Evolutionary conservation across 1,140 invertebrate genomes (phyloP), one percentile per base, ranked within the genome.

Genomic region (Temnothorax nylanderi): DNA sequence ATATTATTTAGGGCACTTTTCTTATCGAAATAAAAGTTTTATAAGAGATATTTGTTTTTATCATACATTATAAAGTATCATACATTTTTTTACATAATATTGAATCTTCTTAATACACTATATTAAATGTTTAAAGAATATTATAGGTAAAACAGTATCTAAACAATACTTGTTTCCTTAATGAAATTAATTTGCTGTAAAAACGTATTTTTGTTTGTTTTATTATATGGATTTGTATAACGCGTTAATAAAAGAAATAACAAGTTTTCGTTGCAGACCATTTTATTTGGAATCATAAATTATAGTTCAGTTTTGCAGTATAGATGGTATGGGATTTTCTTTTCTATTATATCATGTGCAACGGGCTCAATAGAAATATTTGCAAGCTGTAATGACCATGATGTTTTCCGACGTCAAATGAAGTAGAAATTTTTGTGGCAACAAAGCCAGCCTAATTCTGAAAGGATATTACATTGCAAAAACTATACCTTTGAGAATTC

Each of bases 341-440:
- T 65, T 65, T 65, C 60, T 49, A 84, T 87, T 74, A 49, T 86
- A 80, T 78, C 78, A 80, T n/a, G 62, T 78, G 56, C 65, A 71
- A 76, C 41, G 49, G 8, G 13, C 58, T 90, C 69, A 74, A 78
- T 82, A 76, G 86, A 77, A 93, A 94, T 93, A 95, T 88, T 93
- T 94, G 94, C 94, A 94, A 95, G 94, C 91, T 94, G 92, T 92
- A 93, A 93, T 95, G 94, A 95, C 76, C 94, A 93, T 26, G 26
- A 93, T 93, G 92, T 87, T 94, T 95, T 95, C 92, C 89, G 80
- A 86, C 89, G 93, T 93, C 93, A 93, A 93, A 92, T 86, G 90
- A 89, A 93, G 94, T 92, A 91, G 91, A 94, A 92, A 94, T 92
- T 93, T 93, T 93, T 91, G 88, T 90, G 89, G 90, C 92, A 92